phyloP scores from a whole-genome alignment of 2,888 invertebrate species.

The Caenorhabditis sp. region DNA sequence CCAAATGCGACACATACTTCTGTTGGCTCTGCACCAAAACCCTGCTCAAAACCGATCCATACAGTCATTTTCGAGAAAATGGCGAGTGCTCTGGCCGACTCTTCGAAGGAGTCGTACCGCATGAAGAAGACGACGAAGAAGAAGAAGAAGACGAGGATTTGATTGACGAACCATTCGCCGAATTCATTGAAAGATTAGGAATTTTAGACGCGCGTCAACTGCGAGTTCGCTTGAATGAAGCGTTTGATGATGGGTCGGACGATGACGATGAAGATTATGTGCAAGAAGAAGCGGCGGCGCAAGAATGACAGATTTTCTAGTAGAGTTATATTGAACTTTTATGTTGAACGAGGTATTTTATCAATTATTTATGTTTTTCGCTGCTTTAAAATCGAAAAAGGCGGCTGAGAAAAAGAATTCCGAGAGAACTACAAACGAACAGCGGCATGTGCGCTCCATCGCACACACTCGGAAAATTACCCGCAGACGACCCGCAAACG shows the following conservation, averaged over 20 bases:
- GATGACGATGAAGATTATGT: neutral
- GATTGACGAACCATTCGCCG: neutral
- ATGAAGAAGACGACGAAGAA: conserved; percentile 14
- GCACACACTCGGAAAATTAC: too few relatives aligned
- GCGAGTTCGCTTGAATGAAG: too few relatives aligned
- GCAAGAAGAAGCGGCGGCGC: neutral
- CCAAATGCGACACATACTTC: conserved; percentile 76
- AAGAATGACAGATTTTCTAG: neutral
- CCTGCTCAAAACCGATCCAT: conserved; percentile 75
- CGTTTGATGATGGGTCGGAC: neutral
- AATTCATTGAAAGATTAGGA: too few relatives aligned
- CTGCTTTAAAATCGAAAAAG: too few relatives aligned
- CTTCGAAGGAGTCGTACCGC: conserved; percentile 32
- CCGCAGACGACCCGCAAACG: too few relatives aligned
- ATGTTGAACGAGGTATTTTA: too few relatives aligned
- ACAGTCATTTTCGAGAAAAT: conserved; percentile 74
- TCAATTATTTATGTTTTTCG: too few relatives aligned
- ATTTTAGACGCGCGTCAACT: too few relatives aligned
- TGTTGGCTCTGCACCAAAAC: conserved; percentile 77
- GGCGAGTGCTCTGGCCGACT: conserved; percentile 30
- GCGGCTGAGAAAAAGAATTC: too few relatives aligned
- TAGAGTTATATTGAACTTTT: too few relatives aligned
- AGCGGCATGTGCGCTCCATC: too few relatives aligned
- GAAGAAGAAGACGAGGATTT: neutral
- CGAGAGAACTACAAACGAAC: too few relatives aligned